phyloP scores from a whole-genome alignment of 2,113 vertebrate species.

The Panurus biarmicus region DNA sequence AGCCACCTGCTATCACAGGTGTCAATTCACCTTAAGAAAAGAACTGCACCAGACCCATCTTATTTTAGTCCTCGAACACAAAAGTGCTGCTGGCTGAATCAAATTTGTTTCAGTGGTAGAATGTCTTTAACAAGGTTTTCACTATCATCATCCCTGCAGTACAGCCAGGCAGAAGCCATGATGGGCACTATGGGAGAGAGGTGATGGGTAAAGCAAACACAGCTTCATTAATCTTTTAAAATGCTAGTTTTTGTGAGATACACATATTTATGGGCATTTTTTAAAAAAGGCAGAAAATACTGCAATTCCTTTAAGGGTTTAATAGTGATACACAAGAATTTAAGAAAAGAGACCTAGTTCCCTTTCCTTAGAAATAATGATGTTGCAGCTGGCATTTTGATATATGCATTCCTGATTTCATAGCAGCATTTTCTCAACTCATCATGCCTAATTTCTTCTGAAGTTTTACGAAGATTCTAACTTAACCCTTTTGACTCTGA shows the following conservation, averaged over 20 bases:
- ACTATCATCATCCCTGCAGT: not conserved
- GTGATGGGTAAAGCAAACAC: not conserved
- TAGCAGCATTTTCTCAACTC: not conserved
- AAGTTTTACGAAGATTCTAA: not conserved
- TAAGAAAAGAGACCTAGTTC: not conserved
- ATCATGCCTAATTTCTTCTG: not conserved
- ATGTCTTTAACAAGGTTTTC: not conserved
- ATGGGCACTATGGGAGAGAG: not conserved
- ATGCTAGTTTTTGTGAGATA: not conserved
- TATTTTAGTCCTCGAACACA: not conserved
- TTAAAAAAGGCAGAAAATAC: not conserved
- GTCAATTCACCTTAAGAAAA: not conserved
- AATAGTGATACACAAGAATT: not conserved
- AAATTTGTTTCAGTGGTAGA: not conserved
- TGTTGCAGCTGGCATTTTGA: not conserved
- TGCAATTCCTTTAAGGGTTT: not conserved
- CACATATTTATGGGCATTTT: not conserved
- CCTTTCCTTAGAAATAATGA: not conserved
- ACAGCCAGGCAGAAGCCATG: not conserved
- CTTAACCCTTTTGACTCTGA: not conserved
- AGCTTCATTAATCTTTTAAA: not conserved
- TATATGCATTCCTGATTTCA: not conserved
- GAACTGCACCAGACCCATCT: not conserved
- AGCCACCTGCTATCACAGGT: not conserved
- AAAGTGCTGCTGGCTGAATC: not conserved